Evolutionary conservation across 2,113 vertebrate genomes (phyloP).

Genomic region (Alethe diademata): DNA sequence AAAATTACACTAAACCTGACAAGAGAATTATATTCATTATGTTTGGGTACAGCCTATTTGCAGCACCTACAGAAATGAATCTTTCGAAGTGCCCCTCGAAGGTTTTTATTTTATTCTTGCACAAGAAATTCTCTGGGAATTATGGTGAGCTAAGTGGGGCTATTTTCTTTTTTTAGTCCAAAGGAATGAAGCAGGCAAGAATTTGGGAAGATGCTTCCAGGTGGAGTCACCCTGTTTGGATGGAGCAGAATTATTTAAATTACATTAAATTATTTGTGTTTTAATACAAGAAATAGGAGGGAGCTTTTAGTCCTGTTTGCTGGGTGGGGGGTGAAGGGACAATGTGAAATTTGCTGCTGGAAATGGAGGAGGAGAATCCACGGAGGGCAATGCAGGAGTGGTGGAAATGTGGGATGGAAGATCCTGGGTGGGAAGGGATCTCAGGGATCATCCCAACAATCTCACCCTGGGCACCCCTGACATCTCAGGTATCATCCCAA

Average conservation of each 20-base stretch:
- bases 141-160: background rate
- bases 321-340: too few relatives aligned
- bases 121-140: background rate
- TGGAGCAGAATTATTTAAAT: background rate
- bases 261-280: background rate
- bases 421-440: background rate
- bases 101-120: background rate
- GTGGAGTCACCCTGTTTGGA: background rate
- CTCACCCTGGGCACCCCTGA: too few relatives aligned
- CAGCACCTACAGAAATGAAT: background rate
- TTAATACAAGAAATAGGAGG: accelerated
- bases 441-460: background rate
- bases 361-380: background rate
- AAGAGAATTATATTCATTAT: background rate
- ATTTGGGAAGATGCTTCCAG: background rate
- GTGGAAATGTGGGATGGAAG: background rate
- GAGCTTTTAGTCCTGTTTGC: too few relatives aligned
- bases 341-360: too few relatives aligned
- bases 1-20: background rate
- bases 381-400: background rate
- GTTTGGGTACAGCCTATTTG: background rate
- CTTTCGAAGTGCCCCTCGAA: background rate
- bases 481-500: too few relatives aligned
- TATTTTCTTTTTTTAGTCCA: background rate
- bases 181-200: background rate